Base-by-base conservation (phyloP, 2,113 vertebrate genomes). In the Cnemophilus loriae region DNA sequence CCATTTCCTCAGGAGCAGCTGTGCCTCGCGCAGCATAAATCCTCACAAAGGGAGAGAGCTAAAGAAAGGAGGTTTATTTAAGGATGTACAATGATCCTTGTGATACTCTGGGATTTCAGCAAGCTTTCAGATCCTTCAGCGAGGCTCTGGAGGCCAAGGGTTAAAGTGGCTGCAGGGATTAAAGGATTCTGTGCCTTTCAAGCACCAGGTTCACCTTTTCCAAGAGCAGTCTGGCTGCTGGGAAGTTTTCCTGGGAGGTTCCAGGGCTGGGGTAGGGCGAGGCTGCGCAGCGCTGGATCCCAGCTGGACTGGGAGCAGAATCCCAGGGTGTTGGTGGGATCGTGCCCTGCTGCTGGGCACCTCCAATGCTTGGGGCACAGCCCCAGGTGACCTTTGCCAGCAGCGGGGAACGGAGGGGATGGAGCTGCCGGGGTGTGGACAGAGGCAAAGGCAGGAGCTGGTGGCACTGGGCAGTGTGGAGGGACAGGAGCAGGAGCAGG, bases 71-170 rank as follows among this genome's bases (percentile, higher is more conserved):
- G 92, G 91, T 93, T 93, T 96, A 95, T 94, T 95, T 96, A 80
- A 89, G 91, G 93, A 92, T 90, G 79, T 96, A 95, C 93, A 88
- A 59, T 91, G 91, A 96, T 96, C 92, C 95, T 79, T 92, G 84
- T 94, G 96, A 95, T 92, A 87, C 94, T 96, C 41, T 63, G 86
- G 94, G 95, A 96, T 95, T 96, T 96, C 74, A 44, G 86, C n/a
- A 26, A 89, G 93, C 91, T 59, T 67, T 92, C 84, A 68, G 76
- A 88, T 68, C 91, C 94, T 90, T 24, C 94, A 39, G 75, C 1
- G 3, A 71, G 69, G 75, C 94, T 95, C 88, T 82, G 95, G 68
- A 91, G 90, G 94, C 80, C 92, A 90, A 75, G 90, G 87, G 93
- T 94, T 95, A 95, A 96, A 96, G 75, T 80, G 77, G 82, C 94